Conservation (phyloP, 2,888 invertebrate species). For the Aphodius granarius region DNA sequence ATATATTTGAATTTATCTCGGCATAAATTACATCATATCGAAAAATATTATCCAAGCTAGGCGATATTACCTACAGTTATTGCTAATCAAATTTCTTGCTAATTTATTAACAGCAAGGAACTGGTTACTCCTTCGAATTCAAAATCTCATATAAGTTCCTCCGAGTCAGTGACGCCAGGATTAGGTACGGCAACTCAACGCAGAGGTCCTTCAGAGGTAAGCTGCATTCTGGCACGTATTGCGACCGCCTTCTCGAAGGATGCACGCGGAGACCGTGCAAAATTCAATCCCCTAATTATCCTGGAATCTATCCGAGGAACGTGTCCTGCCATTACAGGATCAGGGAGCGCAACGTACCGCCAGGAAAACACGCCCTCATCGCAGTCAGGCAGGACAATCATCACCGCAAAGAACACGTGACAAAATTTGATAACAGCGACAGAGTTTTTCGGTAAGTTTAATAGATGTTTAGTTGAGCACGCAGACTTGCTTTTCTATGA, state of each 20-base stretch:
- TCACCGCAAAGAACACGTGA: conserved; percentile 77
- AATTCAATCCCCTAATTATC: conserved; percentile 87
- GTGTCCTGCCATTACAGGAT: conserved; percentile 62
- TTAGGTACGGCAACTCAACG: conserved; percentile 76
- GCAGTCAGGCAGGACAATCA: conserved; percentile 77
- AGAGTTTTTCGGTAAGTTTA: conserved; percentile 70
- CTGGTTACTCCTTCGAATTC: conserved; percentile 81
- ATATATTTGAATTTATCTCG: background rate
- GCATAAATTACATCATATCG: no score
- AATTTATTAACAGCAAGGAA: conserved; percentile 59
- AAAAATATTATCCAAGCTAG: no score
- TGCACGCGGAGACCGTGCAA: conserved; percentile 68
- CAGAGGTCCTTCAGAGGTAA: conserved; percentile 77
- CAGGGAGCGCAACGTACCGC: conserved; percentile 58
- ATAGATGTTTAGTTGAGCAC: no score
- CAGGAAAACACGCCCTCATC: conserved; percentile 74
- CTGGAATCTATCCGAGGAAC: conserved; percentile 86
- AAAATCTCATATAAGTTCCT: conserved; percentile 84
- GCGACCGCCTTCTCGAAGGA: conserved; percentile 78
- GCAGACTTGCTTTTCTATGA: no score
- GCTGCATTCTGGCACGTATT: conserved; percentile 73
- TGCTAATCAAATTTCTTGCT: background rate
- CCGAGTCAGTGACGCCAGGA: conserved; percentile 71
- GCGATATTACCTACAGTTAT: background rate
- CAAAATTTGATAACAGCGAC: conserved; percentile 75